These are phyloP conservation scores for Eucidaris tribuloides DNA, from an alignment of 35 echinoderm and acorn worm species.

Conservation along the genomic window DNA sequence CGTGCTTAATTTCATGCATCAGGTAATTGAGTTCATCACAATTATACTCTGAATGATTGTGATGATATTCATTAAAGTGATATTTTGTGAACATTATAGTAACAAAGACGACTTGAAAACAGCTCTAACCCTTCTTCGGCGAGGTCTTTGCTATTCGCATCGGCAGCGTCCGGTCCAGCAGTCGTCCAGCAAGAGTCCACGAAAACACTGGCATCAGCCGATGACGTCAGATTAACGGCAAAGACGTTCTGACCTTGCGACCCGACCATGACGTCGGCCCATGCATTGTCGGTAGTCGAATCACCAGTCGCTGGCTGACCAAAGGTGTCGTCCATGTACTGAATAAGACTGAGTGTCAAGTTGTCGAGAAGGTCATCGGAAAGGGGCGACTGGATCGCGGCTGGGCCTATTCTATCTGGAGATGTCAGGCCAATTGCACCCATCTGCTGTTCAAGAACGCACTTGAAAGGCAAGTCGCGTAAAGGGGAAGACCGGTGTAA, in stretches of 20 bases:
- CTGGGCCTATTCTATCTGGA: not conserved
- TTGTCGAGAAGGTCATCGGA: not conserved
- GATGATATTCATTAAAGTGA: too few species aligned
- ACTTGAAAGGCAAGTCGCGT: not conserved
- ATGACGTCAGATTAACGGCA: not conserved
- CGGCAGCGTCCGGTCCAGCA: not conserved
- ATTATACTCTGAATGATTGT: too few species aligned
- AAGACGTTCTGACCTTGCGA: conserved; percentile 14
- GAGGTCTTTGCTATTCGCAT: not conserved
- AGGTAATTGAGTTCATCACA: too few species aligned
- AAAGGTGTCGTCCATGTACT: conserved; percentile 14
- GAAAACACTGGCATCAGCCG: not conserved
- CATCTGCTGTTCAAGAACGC: not conserved
- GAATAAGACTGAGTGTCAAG: not conserved
- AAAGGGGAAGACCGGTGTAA: not conserved
- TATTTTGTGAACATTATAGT: too few species aligned
- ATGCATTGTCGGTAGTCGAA: not conserved
- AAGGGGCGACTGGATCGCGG: not conserved
- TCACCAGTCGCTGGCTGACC: not conserved
- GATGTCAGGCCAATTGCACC: not conserved
- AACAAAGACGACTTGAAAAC: too few species aligned
- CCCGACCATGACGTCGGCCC: not conserved
- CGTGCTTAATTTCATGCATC: too few species aligned
- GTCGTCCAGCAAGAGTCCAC: conserved; percentile 18
- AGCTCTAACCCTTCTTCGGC: not conserved